These are phyloP conservation scores for Plusia festucae DNA, from an alignment of 2,888 invertebrate species.

Conservation along the genomic window DNA sequence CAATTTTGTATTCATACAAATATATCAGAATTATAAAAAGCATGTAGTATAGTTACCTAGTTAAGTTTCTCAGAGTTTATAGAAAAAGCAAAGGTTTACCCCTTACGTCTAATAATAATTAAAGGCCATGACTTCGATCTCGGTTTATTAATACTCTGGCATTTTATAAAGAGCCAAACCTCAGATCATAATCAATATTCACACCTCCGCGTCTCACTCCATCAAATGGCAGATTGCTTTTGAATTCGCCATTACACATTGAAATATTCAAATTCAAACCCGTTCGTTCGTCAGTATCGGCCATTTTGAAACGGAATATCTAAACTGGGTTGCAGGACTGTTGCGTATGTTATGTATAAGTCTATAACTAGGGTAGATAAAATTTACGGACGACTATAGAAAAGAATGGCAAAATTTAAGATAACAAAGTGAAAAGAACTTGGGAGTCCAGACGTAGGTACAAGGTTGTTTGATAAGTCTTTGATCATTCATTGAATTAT, in stretches of 20 bases:
- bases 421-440: too few relatives aligned
- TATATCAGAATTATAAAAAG: too few relatives aligned
- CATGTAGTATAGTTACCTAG: too few relatives aligned
- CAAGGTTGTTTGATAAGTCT: too few relatives aligned
- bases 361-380: too few relatives aligned
- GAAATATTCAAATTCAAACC: slow-evolving; percentile 1
- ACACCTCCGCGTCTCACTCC: not conserved
- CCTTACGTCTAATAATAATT: slow-evolving; percentile 48
- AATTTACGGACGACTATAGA: too few relatives aligned
- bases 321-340: not conserved
- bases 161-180: slow-evolving; percentile 28
- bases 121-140: slow-evolving; percentile 52
- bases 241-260: not conserved
- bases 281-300: not conserved
- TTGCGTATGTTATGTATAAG: not conserved
- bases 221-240: slow-evolving; percentile 7
- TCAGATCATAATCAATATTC: slow-evolving; percentile 16
- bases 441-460: too few relatives aligned
- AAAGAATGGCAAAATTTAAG: too few relatives aligned
- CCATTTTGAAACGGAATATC: slow-evolving; percentile 2
- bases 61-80: not conserved
- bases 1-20: too few relatives aligned
- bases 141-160: slow-evolving; percentile 40
- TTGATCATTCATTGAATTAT: too few relatives aligned
- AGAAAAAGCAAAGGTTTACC: slow-evolving; percentile 18